Base-by-base conservation (phyloP, 35 echinoderm and acorn worm species). In the Hemicentrotus pulcherrimus region DNA sequence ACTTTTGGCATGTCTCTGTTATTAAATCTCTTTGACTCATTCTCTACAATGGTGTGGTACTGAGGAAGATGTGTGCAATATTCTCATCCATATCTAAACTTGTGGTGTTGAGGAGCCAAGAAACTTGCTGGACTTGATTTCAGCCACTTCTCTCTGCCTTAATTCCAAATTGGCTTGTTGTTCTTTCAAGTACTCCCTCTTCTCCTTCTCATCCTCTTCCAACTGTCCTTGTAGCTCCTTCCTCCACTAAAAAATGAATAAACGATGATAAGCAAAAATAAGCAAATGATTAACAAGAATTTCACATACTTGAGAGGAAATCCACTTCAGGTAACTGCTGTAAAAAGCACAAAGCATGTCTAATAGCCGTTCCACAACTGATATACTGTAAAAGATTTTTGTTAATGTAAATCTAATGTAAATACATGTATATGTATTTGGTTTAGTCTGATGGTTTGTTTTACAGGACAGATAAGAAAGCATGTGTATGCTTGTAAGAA, bases 191-290 rank as follows among this genome's bases (percentile, higher is more conserved):
- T 96, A 88, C 46, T 97, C 71, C 87, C 94, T 61, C 86, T 97
- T 99, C 10, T 96, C 92, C 55, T 95, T 96, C 91, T 99, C 97
- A 86, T 97, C 98, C 13, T 96, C 95, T 70, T 96, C 95, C 89
- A 97, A 91, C 91, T 97, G 61, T 58, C 97, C 91, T 48, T 99
- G 97, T 16, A 99, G 91, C 32, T 99, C 98, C 92, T 99, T 97
- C 41, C 97, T 94, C 98, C 98, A 99, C 98, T 98, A 48, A 86
- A 31, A 24, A 45, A 46, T 46, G 33, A 6, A 47, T 46, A 32
- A 41, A 47, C 59, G 86, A 52, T 24, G 41, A 94, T 28, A 78
- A 78, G 19, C 5, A 78, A 22, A 22, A 59, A 28, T 78, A 70
- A 28, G 18, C 24, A 70, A 16, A 14, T 70, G 16, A 28, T 24